phyloP scores from a whole-genome alignment of 2,797 vertebrate species.

The Myiotriccus ornatus region DNA sequence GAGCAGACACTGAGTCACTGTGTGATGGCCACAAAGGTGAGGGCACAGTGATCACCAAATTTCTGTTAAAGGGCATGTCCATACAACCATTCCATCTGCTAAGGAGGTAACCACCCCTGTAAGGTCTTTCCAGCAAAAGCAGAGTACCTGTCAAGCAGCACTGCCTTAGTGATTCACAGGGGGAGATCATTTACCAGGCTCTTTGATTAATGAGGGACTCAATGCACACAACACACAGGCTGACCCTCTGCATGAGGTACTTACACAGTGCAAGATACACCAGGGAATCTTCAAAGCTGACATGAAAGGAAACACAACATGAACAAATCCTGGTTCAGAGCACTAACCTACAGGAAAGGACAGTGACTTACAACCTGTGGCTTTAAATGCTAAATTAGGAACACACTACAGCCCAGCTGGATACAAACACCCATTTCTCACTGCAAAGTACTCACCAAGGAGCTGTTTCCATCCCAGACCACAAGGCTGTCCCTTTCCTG shows the following conservation, averaged over 20 bases:
- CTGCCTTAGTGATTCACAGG: not conserved
- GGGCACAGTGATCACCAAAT: not conserved
- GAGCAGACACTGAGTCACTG: not conserved
- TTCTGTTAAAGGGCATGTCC: not conserved
- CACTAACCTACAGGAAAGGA: not conserved
- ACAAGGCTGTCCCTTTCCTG: not conserved
- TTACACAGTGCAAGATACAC: not conserved
- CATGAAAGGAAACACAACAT: not conserved
- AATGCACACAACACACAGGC: not conserved
- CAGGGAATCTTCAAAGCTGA: not conserved
- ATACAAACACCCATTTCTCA: not conserved
- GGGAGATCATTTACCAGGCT: not conserved
- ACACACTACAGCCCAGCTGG: not conserved
- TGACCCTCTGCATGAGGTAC: not conserved
- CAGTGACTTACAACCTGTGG: not conserved
- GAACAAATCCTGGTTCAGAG: not conserved
- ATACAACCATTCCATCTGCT: fast-evolving
- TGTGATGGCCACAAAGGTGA: not conserved
- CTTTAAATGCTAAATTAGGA: not conserved
- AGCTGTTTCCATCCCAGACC: not conserved
- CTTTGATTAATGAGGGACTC: not conserved
- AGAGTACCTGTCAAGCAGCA: not conserved
- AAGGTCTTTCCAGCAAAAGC: not conserved
- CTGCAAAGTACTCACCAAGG: not conserved
- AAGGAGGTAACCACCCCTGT: not conserved